Percentiles rank a stretch among this genome's conserved stretches.
Evolutionary conservation across 2,797 vertebrate genomes (phyloP).

Genomic region (Poeciliopsis presidionis): DNA sequence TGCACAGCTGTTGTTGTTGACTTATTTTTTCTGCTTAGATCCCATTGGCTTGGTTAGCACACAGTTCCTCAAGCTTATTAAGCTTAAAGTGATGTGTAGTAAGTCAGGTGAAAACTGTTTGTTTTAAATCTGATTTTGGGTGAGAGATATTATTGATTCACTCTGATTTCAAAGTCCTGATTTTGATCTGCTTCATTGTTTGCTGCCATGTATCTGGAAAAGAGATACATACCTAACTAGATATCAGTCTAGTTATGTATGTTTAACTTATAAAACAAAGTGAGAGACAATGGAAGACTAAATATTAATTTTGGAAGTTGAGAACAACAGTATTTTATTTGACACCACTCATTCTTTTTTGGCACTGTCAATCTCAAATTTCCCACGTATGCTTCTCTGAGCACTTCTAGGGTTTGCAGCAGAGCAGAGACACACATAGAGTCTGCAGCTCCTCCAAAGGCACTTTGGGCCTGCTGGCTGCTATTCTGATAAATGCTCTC

Average conservation of each 20-base stretch:
- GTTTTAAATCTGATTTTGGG: background rate
- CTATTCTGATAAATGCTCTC: background rate
- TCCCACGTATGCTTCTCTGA: no score
- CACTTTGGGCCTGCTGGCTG: background rate
- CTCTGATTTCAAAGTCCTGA: background rate
- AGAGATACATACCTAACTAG: no score
- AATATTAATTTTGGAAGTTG: no score
- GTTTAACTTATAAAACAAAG: background rate
- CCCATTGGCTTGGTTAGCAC: constrained; percentile 55
- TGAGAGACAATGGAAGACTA: no score
- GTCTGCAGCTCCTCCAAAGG: background rate
- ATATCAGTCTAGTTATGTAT: background rate
- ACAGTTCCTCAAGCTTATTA: constrained; percentile 13
- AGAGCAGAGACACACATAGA: no score
- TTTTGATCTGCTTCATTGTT: background rate
- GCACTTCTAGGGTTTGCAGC: no score
- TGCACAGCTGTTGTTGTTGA: constrained; percentile 28
- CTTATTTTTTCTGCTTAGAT: constrained; percentile 46
- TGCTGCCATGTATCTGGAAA: no score
- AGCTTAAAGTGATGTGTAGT: no score
- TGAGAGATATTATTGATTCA: background rate
- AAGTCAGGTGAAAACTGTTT: constrained; percentile 15
- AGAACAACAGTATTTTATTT: no score
- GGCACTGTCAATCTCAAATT: no score
- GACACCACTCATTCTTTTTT: no score